Percentiles rank a stretch among this genome's conserved stretches.
Conservation (phyloP, 2,888 invertebrate species). For the Cephus runcator region DNA sequence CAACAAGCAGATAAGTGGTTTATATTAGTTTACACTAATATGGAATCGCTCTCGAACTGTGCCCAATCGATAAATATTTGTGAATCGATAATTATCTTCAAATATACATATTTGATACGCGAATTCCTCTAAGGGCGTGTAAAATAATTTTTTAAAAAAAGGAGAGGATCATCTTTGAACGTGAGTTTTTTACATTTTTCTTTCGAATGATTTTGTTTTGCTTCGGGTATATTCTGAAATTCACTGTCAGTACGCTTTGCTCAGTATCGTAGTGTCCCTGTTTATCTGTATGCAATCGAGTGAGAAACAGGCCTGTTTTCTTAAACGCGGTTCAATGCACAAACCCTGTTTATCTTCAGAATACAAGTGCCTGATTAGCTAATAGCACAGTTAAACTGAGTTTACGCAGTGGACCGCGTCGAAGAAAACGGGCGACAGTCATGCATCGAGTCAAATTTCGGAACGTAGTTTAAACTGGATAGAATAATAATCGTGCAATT, state of each 20-base stretch:
- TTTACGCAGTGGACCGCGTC: too few species aligned
- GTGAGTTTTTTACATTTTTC: not conserved
- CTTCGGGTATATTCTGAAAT: not conserved
- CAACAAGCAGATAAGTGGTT: not conserved
- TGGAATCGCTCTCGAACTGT: not conserved
- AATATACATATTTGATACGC: not conserved
- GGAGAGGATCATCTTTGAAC: not conserved
- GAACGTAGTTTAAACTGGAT: not conserved
- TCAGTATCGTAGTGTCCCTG: too few species aligned
- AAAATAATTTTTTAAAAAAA: not conserved
- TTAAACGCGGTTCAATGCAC: too few species aligned
- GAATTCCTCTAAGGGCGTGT: not conserved
- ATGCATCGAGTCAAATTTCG: too few species aligned
- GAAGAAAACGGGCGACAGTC: too few species aligned
- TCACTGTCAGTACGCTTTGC: too few species aligned
- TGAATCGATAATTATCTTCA: not conserved
- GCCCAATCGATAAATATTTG: not conserved
- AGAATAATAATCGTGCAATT: not conserved
- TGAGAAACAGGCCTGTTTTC: too few species aligned
- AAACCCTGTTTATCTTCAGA: too few species aligned
- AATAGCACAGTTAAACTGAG: too few species aligned
- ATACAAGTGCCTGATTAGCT: too few species aligned
- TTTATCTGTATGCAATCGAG: too few species aligned
- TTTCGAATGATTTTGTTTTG: conserved; percentile 7
- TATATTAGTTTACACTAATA: not conserved